A percentile compares a stretch with the other conserved stretches of the same genome.
These are phyloP conservation scores for Callimorpha dominula DNA, from an alignment of 2,888 invertebrate species.

Conservation along the genomic window DNA sequence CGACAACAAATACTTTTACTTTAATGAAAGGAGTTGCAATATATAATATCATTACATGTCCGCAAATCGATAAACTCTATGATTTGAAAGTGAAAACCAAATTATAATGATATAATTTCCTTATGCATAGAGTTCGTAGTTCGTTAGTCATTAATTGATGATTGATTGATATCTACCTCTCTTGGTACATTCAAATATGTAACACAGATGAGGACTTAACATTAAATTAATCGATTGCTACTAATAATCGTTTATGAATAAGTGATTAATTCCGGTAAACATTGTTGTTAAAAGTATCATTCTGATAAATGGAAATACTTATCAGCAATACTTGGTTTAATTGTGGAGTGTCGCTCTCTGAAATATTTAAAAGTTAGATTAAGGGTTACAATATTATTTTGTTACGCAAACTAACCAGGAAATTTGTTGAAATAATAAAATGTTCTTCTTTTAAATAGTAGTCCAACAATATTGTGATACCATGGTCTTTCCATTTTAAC, in stretches of 20 bases:
- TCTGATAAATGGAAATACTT: background rate
- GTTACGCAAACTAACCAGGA: background rate
- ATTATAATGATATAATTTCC: background rate
- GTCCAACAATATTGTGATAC: background rate
- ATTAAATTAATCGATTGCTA: background rate
- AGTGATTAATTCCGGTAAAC: background rate
- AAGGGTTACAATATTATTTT: background rate
- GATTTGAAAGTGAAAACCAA: background rate
- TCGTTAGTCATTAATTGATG: background rate
- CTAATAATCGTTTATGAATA: background rate
- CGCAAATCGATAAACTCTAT: background rate
- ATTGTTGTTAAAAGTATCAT: background rate
- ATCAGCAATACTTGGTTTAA: background rate
- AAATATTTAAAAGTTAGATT: background rate
- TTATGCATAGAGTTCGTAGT: background rate
- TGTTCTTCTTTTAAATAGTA: background rate
- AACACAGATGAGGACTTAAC: background rate
- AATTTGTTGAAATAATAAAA: background rate
- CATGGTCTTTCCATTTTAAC: background rate
- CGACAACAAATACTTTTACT: background rate
- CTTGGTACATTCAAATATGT: background rate
- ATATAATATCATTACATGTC: background rate
- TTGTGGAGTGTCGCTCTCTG: background rate
- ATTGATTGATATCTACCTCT: background rate
- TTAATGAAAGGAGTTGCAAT: background rate